Evolutionary conservation across 2,113 vertebrate genomes (phyloP), one percentile per base, ranked within the genome.

Genomic region (Pogonocichla stellata): DNA sequence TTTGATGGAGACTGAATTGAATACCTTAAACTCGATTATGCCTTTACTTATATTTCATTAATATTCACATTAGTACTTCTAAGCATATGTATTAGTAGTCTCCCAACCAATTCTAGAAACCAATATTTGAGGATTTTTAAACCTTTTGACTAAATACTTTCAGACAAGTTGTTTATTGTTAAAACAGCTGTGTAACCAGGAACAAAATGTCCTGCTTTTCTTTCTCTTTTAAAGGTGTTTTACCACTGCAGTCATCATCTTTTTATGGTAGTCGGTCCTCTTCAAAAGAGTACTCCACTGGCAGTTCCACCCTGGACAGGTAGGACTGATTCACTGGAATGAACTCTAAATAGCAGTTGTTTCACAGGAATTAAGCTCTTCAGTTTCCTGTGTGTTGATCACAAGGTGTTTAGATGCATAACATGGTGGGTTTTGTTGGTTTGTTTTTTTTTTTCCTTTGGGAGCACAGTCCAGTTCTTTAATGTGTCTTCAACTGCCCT

Each of bases 241-340:
- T 98, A 83, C 99, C 99, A 31, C 98, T 99, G 62, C 99, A 99
- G 92, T 98, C 99, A 1, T 98, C 99, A 5, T 98, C 99, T 13
- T 99, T 99, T 96, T 99, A 99, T 73, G 90, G 99, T 34, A 98
- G 99, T 95, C 98, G 99, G 86, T 93, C 98, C 36, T 97, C 97
- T 75, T 97, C 98, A 75, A 99, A 99, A 96, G 99, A 99, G 72
- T 99, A 98, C 87, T 96, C 98, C 91, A 96, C 98, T 81, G 97
- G 97, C 82, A 98, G 98, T 97, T 98, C 98, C 53, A 98, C 98
- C 81, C 81, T 99, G 88, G 99, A 99, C 96, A 98, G 99, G 99
- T 99, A 97, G 65, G 94, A 53, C 16, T 66, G 83, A 85, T 73
- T 91, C 88, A 51, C 40, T 48, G 8, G 33, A 48, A 24, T 66